Evolutionary conservation across 2,888 invertebrate species (phyloP), one percentile per base, ranked within the genome.

Genomic region (Drosophila anomelani): DNA sequence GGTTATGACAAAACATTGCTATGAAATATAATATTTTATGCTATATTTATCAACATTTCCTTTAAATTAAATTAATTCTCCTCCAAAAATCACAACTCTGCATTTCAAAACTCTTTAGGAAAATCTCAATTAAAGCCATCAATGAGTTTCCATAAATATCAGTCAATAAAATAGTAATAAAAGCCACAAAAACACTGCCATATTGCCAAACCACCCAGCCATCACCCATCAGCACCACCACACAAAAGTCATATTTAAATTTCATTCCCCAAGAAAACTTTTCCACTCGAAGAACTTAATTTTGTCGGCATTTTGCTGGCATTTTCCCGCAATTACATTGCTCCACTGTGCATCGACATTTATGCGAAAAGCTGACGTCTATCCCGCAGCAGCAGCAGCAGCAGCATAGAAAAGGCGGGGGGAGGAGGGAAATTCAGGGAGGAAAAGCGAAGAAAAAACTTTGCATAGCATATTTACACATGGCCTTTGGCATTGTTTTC

Each of bases 401-500:
- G 43, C 43, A n/a, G 54, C 38, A 43, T 10, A 29, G 29, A 54
- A 36, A 57, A 63, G 46, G 34, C 4, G 44, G 2, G 32, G 32
- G 32, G 32, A 3, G 17, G 20, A 3, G 26, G 49, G 51, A 36
- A 59, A 63, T 36, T 39, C 41, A 13, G 29, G 29, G 17, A 3
- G 51, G 49, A 61, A 36, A 60, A 26, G 26, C 36, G 58, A 38
- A 41, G 49, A 59, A 63, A 71, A 71, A 77, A 78, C 74, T 69
- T 76, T 67, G 67, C 75, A 85, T 77, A 77, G 79, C 83, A 84
- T 81, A 84, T 86, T 86, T 84, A 74, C 87, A 84, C 87, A 84
- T 78, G 75, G 85, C 85, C 82, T 87, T 85, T 87, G 85, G 84
- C 80, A 85, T 85, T 87, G 85, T 87, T 86, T 83, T 76, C 68